Evolutionary conservation across 2,888 invertebrate species (phyloP), one percentile per base, ranked within the genome.

Genomic region (Altica lythri): DNA sequence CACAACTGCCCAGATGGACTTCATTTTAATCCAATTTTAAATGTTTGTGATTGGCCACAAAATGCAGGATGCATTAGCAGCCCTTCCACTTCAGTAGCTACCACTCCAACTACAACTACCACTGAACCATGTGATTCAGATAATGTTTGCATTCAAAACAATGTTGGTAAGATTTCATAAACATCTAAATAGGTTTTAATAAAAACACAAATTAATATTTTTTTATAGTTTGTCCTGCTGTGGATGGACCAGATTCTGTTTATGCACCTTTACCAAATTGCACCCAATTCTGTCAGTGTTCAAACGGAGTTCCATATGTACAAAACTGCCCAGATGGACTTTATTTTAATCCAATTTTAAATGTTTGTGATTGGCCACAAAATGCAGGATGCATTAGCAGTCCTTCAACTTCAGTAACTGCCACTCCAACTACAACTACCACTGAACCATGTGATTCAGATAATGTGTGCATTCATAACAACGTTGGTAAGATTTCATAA

Each of bases 231-330:
- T 57, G 57, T 27, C 57, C 57, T 17, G 30, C 22, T 4, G 37
- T 52, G 5, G 57, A 57, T 45, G 54, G 54, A n/a, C 9, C 17
- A 18, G 25, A 51, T 19, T 51, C 57, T 2, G 50, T 57, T 2
- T 57, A 57, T 38, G 37, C 30, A 18, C 34, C 57, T 5, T 22
- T 54, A 4, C 40, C 51, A 12, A 17, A 54, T 27, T 57, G 54
- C n/a, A 16, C 44, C 4, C 46, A 57, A 14, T 57, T 57, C 40
- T 57, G 57, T 19, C 53, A 60, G 32, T 60, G 60, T 37, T 55
- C 57, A 5, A 60, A 55, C 13, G 60, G 60, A 4, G 34, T 6
- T 1, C 38, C 57, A 14, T 53, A 50, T 18, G 14, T 55, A 8
- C 45, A 48, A 18, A 16, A 51, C 10, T 62, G 62, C 17, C 55